phyloP scores from a whole-genome alignment of 2,797 vertebrate genomes.

The Microhierax caerulescens region DNA sequence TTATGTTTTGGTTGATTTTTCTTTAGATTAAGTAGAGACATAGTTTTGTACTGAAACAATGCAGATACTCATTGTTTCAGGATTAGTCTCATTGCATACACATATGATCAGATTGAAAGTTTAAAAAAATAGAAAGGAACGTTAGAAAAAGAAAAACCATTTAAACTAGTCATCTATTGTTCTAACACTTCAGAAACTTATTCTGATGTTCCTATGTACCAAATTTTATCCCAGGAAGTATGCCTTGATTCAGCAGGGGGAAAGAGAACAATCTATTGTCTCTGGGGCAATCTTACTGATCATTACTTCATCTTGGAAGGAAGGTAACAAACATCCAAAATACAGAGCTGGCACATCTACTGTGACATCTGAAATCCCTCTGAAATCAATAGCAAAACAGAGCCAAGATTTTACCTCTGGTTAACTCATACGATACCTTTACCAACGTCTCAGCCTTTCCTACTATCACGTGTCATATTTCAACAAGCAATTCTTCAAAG shows the following conservation, averaged over 20 bases:
- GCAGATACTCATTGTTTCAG: slow-evolving; percentile 1
- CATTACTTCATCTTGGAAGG: neutral
- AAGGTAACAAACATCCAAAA: neutral
- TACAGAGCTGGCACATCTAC: neutral
- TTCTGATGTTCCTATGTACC: neutral
- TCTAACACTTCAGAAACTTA: neutral
- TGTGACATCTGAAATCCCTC: neutral
- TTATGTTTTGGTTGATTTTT: neutral
- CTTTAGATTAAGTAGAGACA: neutral
- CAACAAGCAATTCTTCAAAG: neutral
- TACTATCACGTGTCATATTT: neutral
- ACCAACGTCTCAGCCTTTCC: neutral
- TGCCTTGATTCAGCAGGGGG: neutral
- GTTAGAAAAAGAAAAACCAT: neutral
- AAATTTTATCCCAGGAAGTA: neutral
- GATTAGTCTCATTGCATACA: neutral
- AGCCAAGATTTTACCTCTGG: neutral
- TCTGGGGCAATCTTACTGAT: neutral
- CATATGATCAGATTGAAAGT: neutral
- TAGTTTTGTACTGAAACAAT: neutral
- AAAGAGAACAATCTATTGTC: neutral
- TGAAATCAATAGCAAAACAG: neutral
- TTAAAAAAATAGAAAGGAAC: neutral
- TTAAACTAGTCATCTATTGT: neutral
- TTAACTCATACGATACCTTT: neutral